phyloP scores from a whole-genome alignment of 2,888 invertebrate species.

The Melipona bicolor region DNA sequence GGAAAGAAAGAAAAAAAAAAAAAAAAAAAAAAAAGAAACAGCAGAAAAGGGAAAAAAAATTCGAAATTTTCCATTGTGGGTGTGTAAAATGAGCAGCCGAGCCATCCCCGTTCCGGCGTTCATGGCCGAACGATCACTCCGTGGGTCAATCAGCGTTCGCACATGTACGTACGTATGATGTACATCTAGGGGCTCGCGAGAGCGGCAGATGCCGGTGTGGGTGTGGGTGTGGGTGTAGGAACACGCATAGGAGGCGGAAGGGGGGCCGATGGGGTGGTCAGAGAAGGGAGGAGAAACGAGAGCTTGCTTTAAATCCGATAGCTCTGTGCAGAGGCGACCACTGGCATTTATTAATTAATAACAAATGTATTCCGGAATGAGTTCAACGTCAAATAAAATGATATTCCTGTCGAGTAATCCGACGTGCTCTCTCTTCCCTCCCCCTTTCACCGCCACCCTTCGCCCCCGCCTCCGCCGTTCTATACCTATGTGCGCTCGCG shows the following conservation, averaged over 20 bases:
- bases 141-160: slow-evolving; percentile 71
- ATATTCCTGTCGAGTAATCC: slow-evolving; percentile 76
- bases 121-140: slow-evolving; percentile 66
- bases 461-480: too few relatives aligned
- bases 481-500: slow-evolving; percentile 5
- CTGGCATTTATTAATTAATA: slow-evolving; percentile 80
- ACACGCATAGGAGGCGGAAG: neutral
- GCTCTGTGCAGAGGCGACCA: slow-evolving; percentile 68
- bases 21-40: slow-evolving; percentile 42
- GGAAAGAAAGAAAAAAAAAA: neutral
- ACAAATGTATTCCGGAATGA: slow-evolving; percentile 79
- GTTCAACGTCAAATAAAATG: slow-evolving; percentile 80
- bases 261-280: neutral
- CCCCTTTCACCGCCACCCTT: too few relatives aligned
- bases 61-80: slow-evolving; percentile 64
- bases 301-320: slow-evolving; percentile 77
- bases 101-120: slow-evolving; percentile 61
- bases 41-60: slow-evolving; percentile 40
- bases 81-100: slow-evolving; percentile 65
- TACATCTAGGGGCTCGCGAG: slow-evolving; percentile 27
- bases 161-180: slow-evolving; percentile 27
- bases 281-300: slow-evolving; percentile 48
- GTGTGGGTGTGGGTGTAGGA: slow-evolving; percentile 6
- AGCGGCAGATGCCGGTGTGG: neutral
- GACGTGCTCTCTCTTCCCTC: slow-evolving; percentile 20